Percentiles rank a stretch among this genome's conserved stretches.
phyloP scores from a whole-genome alignment of 2,113 vertebrate genomes.

The Microtus montanus region DNA sequence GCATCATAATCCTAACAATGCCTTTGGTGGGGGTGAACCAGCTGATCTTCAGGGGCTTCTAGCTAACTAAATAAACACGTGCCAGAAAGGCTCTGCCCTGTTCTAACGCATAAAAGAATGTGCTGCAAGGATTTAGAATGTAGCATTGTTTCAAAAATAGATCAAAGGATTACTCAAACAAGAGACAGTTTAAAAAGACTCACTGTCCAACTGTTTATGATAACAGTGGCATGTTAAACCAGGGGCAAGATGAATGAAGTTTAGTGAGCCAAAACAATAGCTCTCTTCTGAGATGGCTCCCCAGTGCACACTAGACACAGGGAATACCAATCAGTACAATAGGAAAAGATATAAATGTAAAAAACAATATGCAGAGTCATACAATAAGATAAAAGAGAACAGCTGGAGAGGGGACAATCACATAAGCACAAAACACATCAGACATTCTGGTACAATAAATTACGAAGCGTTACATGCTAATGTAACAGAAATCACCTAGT shows the following conservation, averaged over 20 bases:
- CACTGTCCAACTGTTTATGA: not conserved
- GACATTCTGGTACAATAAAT: not conserved
- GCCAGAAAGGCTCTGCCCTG: not conserved
- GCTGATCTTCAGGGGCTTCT: not conserved
- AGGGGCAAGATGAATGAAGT: not conserved
- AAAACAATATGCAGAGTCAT: not conserved
- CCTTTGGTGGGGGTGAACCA: not conserved
- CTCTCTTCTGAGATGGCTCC: not conserved
- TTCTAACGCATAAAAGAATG: not conserved
- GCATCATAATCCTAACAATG: not conserved
- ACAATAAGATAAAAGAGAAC: not conserved
- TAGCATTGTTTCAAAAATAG: slow-evolving; percentile 9
- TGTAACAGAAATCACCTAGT: not conserved
- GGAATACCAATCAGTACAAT: not conserved
- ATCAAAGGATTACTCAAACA: slow-evolving; percentile 22
- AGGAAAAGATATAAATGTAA: not conserved
- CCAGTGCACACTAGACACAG: not conserved
- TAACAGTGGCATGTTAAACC: not conserved
- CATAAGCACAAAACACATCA: not conserved
- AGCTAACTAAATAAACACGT: not conserved
- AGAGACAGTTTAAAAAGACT: not conserved
- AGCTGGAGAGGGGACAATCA: not conserved
- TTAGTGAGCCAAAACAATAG: not conserved
- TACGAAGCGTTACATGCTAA: not conserved
- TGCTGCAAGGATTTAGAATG: not conserved